These are phyloP conservation scores for Saiga tatarica DNA, from an alignment of 2,113 vertebrate species.

Conservation along the genomic window DNA sequence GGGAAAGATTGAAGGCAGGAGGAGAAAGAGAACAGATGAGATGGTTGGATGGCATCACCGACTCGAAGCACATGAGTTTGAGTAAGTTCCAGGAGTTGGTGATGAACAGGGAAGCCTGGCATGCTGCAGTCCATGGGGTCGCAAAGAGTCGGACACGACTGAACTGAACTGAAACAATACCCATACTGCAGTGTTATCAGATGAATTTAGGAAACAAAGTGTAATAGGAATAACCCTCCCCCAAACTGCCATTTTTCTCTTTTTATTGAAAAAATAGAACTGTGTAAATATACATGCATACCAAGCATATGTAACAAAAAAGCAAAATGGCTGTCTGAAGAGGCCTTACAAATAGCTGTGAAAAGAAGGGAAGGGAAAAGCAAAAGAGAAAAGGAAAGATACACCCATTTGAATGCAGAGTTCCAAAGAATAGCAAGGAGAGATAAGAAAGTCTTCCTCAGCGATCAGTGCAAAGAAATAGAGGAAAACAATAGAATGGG, in stretches of 20 bases:
- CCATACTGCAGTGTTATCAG: background rate
- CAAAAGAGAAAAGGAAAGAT: background rate
- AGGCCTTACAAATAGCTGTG: background rate
- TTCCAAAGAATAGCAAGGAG: background rate
- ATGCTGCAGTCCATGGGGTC: background rate
- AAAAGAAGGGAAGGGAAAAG: background rate
- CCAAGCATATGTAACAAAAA: background rate
- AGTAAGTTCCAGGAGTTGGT: background rate
- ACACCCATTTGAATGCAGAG: background rate
- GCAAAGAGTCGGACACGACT: background rate
- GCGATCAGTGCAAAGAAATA: background rate
- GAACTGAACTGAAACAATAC: background rate
- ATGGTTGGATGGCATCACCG: background rate
- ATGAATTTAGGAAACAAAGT: conserved; percentile 11
- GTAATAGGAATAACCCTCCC: background rate
- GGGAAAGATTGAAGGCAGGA: background rate
- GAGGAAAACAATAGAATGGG: background rate
- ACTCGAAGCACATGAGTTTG: background rate
- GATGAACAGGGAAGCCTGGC: background rate
- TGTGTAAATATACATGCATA: background rate
- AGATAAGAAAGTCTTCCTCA: background rate
- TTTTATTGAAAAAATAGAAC: background rate
- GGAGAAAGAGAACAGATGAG: background rate
- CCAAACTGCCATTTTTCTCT: background rate
- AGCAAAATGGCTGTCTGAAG: background rate